Evolutionary conservation across 1,140 invertebrate species (phyloP), one percentile per base, ranked within the genome.

Genomic region (Platorchestia sp.): DNA sequence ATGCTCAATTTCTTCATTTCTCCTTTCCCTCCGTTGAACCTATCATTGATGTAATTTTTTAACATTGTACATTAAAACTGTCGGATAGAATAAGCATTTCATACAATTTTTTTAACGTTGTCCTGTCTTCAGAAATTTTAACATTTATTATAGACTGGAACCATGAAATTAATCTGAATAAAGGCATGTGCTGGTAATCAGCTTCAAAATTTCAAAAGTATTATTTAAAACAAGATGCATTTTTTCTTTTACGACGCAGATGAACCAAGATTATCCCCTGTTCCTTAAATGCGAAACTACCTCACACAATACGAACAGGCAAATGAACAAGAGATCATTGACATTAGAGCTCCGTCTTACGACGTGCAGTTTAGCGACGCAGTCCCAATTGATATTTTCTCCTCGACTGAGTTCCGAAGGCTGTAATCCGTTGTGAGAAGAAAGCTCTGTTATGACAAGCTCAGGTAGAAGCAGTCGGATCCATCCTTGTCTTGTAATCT

Each of bases 401-500:
- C 59, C 59, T 75, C 27, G 59, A 75, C 59, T 75, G 59, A 75
- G 14, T 75, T 75, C 27, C 59, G 59, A 75, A 75, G 59, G 10
- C 59, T 75, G 59, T 75, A 75, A 75, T 75, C 59, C 59, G 59
- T 75, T 36, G 59, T 36, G 59, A 75, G 59, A 75, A 75, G 59
- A 75, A 75, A 75, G 59, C 59, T 75, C 14, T 75, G 59, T 75
- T 75, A 75, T 75, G 59, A 75, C 59, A 75, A 75, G 59, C 59
- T 1, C 59, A 22, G 59, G 59, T 36, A 22, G 59, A 27, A 75
- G 59, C 7, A 22, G 14, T 75, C 59, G 14, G 59, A 75, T 75
- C 59, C 59, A 75, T 75, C 59, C 27, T 75, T 75, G 59, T 89
- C 87, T 42, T 42, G 87, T 89, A 89, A 89, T 89, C 87, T 44